Percentiles rank a stretch among this genome's conserved stretches.
Conservation (phyloP, 1,140 invertebrate species). For the Megalonaias nervosa region DNA sequence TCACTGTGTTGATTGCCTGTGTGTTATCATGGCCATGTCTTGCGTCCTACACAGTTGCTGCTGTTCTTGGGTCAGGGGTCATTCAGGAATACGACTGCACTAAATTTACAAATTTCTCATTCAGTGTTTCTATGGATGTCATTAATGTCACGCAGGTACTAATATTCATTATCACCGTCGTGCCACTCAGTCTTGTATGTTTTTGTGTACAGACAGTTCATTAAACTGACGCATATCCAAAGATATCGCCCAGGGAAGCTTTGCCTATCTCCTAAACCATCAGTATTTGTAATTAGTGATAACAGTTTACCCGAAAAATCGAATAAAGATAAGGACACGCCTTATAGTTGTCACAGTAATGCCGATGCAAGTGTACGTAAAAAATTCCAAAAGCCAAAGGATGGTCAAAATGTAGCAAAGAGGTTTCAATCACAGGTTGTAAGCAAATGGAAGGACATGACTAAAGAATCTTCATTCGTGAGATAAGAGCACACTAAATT, state of each 20-base stretch:
- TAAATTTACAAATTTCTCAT: neutral
- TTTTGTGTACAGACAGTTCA: conserved; percentile 10
- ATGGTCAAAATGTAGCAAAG: neutral
- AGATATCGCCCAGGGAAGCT: neutral
- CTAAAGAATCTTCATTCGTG: no score
- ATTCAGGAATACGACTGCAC: neutral
- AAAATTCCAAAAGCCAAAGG: neutral
- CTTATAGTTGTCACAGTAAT: neutral
- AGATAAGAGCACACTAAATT: no score
- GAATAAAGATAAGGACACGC: neutral
- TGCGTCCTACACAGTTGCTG: conserved; percentile 12
- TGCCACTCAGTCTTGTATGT: conserved; percentile 25
- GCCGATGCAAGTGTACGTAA: neutral
- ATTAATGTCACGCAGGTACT: conserved; percentile 12
- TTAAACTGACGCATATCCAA: conserved; percentile 7
- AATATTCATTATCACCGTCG: conserved; percentile 5
- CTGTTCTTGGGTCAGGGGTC: neutral
- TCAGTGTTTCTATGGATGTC: conserved; percentile 7
- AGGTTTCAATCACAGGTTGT: no score
- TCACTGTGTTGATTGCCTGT: conserved; percentile 6
- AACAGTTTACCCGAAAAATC: neutral
- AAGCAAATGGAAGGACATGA: no score
- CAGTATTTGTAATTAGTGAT: neutral
- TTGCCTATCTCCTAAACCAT: neutral
- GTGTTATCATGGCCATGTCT: conserved; percentile 24